Conservation (phyloP, 2,888 invertebrate species). For the Cremastinae sp. region DNA sequence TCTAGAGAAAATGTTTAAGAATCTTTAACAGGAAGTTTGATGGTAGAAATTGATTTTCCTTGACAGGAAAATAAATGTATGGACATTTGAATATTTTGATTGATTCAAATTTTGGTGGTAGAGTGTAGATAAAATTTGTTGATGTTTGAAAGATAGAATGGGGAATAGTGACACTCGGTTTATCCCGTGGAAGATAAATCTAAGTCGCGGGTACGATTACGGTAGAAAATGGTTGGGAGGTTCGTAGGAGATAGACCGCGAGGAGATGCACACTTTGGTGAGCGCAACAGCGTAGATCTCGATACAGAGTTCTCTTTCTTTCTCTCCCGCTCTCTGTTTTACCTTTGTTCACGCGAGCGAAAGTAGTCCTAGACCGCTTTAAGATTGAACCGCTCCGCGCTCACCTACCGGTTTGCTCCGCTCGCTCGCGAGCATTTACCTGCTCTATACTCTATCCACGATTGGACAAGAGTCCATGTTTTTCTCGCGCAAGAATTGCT, state of each 20-base stretch:
- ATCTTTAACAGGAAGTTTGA: too few relatives aligned
- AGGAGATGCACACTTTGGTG: slow-evolving; percentile 55
- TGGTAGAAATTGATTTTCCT: too few relatives aligned
- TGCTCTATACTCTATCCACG: slow-evolving; percentile 4
- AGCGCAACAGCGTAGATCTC: neutral
- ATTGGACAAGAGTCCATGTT: slow-evolving; percentile 34
- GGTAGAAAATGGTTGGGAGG: slow-evolving; percentile 44
- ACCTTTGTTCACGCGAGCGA: slow-evolving; percentile 59
- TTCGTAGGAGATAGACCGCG: slow-evolving; percentile 51
- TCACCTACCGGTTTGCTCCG: slow-evolving; percentile 37
- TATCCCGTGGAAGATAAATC: too few relatives aligned
- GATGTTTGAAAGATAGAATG: too few relatives aligned
- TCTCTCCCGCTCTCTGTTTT: slow-evolving; percentile 38
- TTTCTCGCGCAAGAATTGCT: slow-evolving; percentile 35
- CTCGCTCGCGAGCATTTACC: slow-evolving; percentile 48
- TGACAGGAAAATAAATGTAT: too few relatives aligned
- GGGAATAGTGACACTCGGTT: too few relatives aligned
- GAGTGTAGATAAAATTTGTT: too few relatives aligned
- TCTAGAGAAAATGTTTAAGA: too few relatives aligned
- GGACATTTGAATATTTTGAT: too few relatives aligned
- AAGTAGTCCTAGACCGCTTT: slow-evolving; percentile 55
- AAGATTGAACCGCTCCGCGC: slow-evolving; percentile 27
- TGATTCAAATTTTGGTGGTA: too few relatives aligned
- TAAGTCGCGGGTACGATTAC: slow-evolving; percentile 4
- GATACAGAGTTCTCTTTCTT: slow-evolving; percentile 9